Evolutionary conservation across 2,888 invertebrate genomes (phyloP).

Genomic region (Pachymerium ferrugineum): DNA sequence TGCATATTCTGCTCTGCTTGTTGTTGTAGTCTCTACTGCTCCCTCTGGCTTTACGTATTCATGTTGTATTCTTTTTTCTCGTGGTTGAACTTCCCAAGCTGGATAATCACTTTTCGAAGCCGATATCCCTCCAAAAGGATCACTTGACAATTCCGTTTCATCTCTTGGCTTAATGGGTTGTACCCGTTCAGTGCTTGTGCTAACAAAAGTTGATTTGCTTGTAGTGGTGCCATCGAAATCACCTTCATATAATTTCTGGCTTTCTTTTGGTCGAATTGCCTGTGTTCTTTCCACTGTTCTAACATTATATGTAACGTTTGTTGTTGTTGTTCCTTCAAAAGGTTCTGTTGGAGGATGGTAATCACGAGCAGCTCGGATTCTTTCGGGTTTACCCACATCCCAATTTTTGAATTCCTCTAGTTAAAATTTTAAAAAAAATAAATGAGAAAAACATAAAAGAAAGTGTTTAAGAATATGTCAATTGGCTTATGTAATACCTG

Average conservation of each 20-base stretch:
- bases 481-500: not conserved
- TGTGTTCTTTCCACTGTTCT: not conserved
- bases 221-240: not conserved
- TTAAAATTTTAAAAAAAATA: not conserved
- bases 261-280: too few relatives aligned
- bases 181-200: not conserved
- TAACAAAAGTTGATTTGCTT: not conserved
- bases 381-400: not conserved
- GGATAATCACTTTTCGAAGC: not conserved
- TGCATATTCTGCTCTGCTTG: not conserved
- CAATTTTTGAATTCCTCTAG: not conserved
- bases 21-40: not conserved
- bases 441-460: too few relatives aligned
- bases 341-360: conserved; percentile 22
- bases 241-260: not conserved
- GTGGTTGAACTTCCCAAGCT: conserved; percentile 20
- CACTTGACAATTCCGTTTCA: not conserved
- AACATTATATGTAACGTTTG: not conserved
- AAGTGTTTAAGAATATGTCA: too few relatives aligned
- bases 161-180: not conserved
- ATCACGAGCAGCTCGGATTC: not conserved
- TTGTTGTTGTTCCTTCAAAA: conserved; percentile 11
- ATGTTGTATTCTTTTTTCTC: not conserved
- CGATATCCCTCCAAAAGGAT: not conserved
- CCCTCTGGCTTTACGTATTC: not conserved